Percentiles rank a stretch among this genome's conserved stretches.
phyloP scores from a whole-genome alignment of 1,140 invertebrate genomes.

The Aphis gossypii region DNA sequence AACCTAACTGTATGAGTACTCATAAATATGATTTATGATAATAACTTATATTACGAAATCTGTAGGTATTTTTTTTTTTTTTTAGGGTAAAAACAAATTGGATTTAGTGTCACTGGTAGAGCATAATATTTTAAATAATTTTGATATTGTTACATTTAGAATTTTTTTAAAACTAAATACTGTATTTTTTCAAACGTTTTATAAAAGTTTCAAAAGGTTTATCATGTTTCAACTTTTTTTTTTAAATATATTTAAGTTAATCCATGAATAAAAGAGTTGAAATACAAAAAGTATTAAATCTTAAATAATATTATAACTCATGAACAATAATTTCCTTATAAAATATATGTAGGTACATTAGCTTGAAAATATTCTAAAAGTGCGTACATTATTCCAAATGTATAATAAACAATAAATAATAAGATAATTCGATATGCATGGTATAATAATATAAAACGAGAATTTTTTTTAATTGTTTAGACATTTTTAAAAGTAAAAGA shows the following conservation, averaged over 20 bases:
- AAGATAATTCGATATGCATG: too few species aligned
- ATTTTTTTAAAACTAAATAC: not conserved
- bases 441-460: too few species aligned
- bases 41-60: not conserved
- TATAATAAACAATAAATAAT: too few species aligned
- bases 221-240: not conserved
- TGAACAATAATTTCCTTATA: not conserved
- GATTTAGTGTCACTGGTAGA: not conserved
- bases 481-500: not conserved
- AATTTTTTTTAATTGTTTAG: too few species aligned
- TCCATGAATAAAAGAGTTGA: not conserved
- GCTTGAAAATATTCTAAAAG: not conserved
- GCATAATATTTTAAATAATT: not conserved
- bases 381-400: too few species aligned
- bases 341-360: not conserved
- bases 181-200: not conserved
- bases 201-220: not conserved
- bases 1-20: not conserved
- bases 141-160: not conserved
- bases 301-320: not conserved
- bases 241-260: not conserved
- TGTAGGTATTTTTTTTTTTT: not conserved
- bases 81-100: not conserved
- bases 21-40: not conserved
- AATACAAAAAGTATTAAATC: too few species aligned